Evolutionary conservation across 2,113 vertebrate species (phyloP), one percentile per base, ranked within the genome.

Genomic region (Tupaia tana): DNA sequence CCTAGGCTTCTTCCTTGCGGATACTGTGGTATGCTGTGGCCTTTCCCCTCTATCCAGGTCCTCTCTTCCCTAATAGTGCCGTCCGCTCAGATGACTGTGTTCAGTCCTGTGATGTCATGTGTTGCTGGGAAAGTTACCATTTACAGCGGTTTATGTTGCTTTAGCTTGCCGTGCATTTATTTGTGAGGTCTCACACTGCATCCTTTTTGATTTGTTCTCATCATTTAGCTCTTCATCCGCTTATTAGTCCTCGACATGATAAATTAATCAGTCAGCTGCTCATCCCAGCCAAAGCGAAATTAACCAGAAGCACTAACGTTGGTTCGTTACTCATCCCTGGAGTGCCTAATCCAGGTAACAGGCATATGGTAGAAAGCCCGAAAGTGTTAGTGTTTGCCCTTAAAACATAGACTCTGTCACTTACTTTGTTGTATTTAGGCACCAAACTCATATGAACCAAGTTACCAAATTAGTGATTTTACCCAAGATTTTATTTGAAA

Each of bases 291-390:
- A 99, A 99, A 98, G 98, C 99, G 73, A 99, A 99, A 96, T 98
- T 99, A 99, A 99, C 99, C 98, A 99, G 99, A 98, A 99, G 99
- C 98, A 99, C 99, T 99, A 99, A 99, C 91, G 98, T 99, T 97
- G 99, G 98, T 90, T 97, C 98, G 94, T 98, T 99, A 73, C 99
- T 99, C 82, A 98, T 99, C 93, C 98, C 99, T 97, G 99, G 99
- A 99, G 98, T 98, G 97, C 98, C 99, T 96, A 97, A 97, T 97
- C 96, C 99, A 99, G 99, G 99, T 99, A 99, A 99, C 97, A 97
- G 94, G 92, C 95, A 74, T 97, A 71, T 92, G 93, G 86, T 83
- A 93, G 52, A 91, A 96, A 97, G 61, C 94, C 94, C 94, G 66
- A 11, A 63, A 89, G 64, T 92, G 80, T 70, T 92, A 27, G 1